Base-by-base conservation (phyloP, 2,888 invertebrate species). In the Hedychridium roseum region DNA sequence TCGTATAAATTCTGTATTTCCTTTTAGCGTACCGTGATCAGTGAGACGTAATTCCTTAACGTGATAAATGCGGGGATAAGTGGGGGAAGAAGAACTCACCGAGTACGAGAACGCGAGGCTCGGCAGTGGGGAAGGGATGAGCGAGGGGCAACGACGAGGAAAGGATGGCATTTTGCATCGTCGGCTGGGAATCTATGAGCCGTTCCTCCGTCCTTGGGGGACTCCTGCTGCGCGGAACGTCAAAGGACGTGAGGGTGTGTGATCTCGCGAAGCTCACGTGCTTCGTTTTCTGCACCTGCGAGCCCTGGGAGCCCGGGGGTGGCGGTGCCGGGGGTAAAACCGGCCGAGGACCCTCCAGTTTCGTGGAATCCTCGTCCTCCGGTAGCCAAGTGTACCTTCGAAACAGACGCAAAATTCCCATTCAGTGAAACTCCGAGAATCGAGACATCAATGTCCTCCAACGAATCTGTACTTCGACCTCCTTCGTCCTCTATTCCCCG, bases 211-310 rank as follows among this genome's bases (percentile, higher is more conserved):
- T 80, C 80, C 84, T 81, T 35, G 76, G 73, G 17, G 60, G 71
- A 81, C 80, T 80, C 70, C 64, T 81, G 73, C 58, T 81, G 61
- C 69, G 82, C 51, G 82, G 78, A 39, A 72, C 63, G 66, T 92
- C 92, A 70, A 92, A 92, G 3, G 92, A 92, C 18, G 92, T 91
- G 60, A 92, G 79, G 0, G 93, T 93, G 74, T 93, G 91, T 2
- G 93, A 93, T 46, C 93, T 85, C 35, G 93, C 92, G 73, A 94
- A 94, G 67, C 92, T 93, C 23, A 94, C 94, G 77, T 94, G 94
- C 76, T 94, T 94, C 56, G 90, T 87, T 77, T 91, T 91, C 62
- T 87, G 85, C 53, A 86, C 84, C 67, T 87, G 84, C 64, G 86
- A 83, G 65, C 85, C 76, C 35, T 76, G 80, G 44, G 77, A 83